Evolutionary conservation across 2,113 vertebrate species (phyloP), one percentile per base, ranked within the genome.

Genomic region (Oenanthe melanoleuca): DNA sequence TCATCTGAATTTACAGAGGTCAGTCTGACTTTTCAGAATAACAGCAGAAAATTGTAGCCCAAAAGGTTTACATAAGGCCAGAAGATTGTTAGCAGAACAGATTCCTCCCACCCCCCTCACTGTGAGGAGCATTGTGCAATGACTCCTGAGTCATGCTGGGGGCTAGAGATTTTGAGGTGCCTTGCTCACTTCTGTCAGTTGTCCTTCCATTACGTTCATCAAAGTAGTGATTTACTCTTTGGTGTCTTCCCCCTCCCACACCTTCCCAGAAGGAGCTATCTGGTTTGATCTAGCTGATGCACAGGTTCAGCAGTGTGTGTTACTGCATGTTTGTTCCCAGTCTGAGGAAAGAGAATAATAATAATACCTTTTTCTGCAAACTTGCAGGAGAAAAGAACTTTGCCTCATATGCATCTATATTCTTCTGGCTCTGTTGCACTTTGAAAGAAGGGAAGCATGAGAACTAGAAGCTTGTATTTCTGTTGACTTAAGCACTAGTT

Each of bases 221-320:
- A 84, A 86, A 94, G 49, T 21, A 80, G n/a, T 80, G 29, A 87
- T 89, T 80, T 84, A 81, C 42, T 73, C 55, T 61, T 72, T 86
- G 72, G 69, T 89, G 50, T 80, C 69, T 94, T 84, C 85, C n/a
- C 12, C 42, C n/a, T 87, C 60, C 77, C 52, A 21, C 74, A 66
- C 60, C 50, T 86, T 84, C 78, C 50, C 59, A 57, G 67, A 65
- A 80, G 78, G 45, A 93, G 50, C 45, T 88, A 5, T 81, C 56
- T 80, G 26, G 15, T 75, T 86, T 91, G 53, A 88, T 72, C 53
- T 64, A 47, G 55, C 63, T 83, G 71, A 69, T 69, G 45, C 26
- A 80, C 18, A 34, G 23, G 21, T 71, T 85, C 53, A 92, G 49
- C 63, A 34, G 0, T 50, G 14, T 78, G 33, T 67, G 26, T 66